A percentile compares a stretch with the other conserved stretches of the same genome.
Conservation (phyloP, 2,113 vertebrate genomes). For the Dicentrarchus labrax region DNA sequence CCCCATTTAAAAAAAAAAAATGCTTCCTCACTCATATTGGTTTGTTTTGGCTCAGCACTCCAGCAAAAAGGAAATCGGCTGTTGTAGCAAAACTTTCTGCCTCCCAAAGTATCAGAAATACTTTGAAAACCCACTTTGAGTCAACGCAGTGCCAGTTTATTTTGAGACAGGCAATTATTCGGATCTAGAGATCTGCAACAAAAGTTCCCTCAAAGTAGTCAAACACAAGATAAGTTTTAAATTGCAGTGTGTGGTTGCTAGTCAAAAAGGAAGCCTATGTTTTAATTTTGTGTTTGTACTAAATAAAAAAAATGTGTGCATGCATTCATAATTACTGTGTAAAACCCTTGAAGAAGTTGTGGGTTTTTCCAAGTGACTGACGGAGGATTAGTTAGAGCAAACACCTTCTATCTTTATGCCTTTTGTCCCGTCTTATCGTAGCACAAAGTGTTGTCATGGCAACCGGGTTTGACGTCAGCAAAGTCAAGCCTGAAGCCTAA, state of each 20-base stretch:
- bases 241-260: neutral
- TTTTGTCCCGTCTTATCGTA: neutral
- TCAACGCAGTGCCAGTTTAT: slow-evolving; percentile 8
- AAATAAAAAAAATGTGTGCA: neutral
- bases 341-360: neutral
- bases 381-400: neutral
- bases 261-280: neutral
- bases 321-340: slow-evolving; percentile 2
- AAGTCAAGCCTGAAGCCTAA: slow-evolving; percentile 1
- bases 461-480: slow-evolving; percentile 8
- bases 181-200: neutral
- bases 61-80: slow-evolving; percentile 27
- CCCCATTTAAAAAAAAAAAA: neutral
- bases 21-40: neutral
- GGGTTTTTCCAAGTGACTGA: neutral
- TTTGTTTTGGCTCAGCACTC: slow-evolving; percentile 35
- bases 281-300: neutral
- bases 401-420: neutral
- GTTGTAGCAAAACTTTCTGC: neutral
- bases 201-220: slow-evolving; percentile 1
- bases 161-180: slow-evolving; percentile 21
- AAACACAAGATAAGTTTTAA: slow-evolving; percentile 6
- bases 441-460: neutral
- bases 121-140: slow-evolving; percentile 39
- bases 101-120: slow-evolving; percentile 24